Evolutionary conservation across 2,113 vertebrate species (phyloP).

Genomic region (Chiloscyllium plagiosum): DNA sequence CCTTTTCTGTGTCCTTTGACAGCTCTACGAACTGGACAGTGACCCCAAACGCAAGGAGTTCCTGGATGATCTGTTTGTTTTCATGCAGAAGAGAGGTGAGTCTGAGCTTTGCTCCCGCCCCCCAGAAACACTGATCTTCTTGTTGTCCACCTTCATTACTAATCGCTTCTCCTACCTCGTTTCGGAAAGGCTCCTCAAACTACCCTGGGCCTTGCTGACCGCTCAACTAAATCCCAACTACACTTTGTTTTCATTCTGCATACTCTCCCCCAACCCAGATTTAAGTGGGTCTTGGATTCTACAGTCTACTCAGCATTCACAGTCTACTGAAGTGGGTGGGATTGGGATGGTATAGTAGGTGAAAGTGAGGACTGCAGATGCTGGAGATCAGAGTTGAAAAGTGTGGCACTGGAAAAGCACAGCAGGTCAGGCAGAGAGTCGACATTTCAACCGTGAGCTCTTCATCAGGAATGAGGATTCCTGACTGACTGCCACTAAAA

Average conservation of each 20-base stretch:
- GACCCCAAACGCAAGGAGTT: slow-evolving; percentile 90
- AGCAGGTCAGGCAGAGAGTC: too few species aligned
- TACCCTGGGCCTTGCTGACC: neutral
- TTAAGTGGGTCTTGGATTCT: neutral
- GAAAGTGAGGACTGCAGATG: too few species aligned
- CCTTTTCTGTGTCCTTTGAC: slow-evolving; percentile 36
- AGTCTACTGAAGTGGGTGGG: neutral
- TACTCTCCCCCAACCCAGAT: neutral
- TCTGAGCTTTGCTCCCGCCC: neutral
- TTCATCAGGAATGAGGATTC: too few species aligned
- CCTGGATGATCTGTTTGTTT: slow-evolving; percentile 88
- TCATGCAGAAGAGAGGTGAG: slow-evolving; percentile 95
- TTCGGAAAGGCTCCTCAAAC: neutral
- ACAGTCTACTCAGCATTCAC: neutral
- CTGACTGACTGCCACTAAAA: too few species aligned
- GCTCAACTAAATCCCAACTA: neutral
- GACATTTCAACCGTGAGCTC: too few species aligned
- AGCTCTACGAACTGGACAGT: slow-evolving; percentile 91
- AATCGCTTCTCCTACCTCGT: neutral
- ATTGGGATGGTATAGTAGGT: neutral
- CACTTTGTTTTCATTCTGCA: neutral
- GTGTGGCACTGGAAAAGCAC: too few species aligned
- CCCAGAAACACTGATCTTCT: neutral
- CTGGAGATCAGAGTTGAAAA: too few species aligned
- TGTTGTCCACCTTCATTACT: neutral